phyloP scores from a whole-genome alignment of 2,113 vertebrate genomes.

The Ictidomys tridecemlineatus region DNA sequence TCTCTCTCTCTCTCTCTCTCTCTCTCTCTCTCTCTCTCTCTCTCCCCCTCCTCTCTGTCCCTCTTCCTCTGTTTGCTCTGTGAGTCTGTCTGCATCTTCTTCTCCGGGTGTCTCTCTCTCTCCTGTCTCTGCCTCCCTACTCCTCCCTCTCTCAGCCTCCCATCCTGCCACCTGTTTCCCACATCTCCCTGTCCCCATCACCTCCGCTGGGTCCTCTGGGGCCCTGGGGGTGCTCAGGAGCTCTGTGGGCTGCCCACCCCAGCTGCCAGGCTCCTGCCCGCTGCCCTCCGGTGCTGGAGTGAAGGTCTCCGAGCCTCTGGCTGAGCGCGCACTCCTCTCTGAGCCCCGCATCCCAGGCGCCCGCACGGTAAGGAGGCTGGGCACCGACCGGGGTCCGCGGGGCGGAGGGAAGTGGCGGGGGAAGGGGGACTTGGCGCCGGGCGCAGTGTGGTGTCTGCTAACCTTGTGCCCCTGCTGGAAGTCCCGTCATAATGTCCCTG shows the following conservation, averaged over 20 bases:
- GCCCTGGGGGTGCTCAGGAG: slow-evolving; percentile 76
- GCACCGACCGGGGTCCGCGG: neutral
- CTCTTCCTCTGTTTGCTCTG: neutral
- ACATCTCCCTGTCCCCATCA: neutral
- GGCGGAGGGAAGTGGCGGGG: slow-evolving; percentile 36
- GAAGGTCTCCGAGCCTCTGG: slow-evolving; percentile 59
- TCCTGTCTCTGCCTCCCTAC: slow-evolving; percentile 54
- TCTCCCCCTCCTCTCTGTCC: no score
- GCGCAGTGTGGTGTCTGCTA: slow-evolving; percentile 2
- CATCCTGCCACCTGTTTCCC: slow-evolving; percentile 66
- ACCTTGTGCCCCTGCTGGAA: slow-evolving; percentile 80
- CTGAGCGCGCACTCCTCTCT: slow-evolving; percentile 54
- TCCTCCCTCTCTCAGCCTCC: neutral
- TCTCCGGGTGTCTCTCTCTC: neutral
- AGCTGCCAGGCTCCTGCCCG: slow-evolving; percentile 49
- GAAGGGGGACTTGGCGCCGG: slow-evolving; percentile 30
- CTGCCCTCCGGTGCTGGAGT: slow-evolving; percentile 40
- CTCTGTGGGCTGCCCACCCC: slow-evolving; percentile 61
- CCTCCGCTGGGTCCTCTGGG: slow-evolving; percentile 75
- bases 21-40: neutral
- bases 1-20: neutral
- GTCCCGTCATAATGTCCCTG: slow-evolving; percentile 85
- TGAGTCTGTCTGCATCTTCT: neutral
- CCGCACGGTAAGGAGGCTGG: slow-evolving; percentile 80
- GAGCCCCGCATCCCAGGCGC: slow-evolving; percentile 24